Conservation (phyloP, 2,113 vertebrate species). For the Leucopternis melanops region DNA sequence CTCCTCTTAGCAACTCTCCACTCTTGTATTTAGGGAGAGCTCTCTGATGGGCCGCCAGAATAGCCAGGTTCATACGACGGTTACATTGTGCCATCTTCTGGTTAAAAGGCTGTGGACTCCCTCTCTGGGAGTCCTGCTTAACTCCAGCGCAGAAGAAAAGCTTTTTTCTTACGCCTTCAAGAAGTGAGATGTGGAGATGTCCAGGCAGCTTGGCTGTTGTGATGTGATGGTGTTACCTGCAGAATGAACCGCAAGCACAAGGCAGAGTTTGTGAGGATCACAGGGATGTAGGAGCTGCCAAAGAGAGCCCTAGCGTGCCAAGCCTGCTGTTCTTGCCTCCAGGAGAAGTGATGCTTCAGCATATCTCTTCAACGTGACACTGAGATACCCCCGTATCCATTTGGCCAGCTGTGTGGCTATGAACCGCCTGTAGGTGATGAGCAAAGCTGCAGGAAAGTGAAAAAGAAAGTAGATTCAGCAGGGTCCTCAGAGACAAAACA, state of each 20-base stretch:
- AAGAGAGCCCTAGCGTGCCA: neutral
- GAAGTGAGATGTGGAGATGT: neutral
- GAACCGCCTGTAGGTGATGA: neutral
- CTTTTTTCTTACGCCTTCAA: neutral
- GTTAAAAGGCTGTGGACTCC: constrained; percentile 29
- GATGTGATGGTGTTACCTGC: neutral
- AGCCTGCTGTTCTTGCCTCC: neutral
- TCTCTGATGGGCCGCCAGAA: neutral
- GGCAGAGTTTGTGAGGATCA: neutral
- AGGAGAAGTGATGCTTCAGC: neutral
- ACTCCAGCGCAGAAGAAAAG: neutral
- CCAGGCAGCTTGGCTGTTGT: accelerated
- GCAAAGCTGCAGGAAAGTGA: neutral
- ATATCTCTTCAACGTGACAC: neutral
- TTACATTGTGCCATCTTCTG: constrained; percentile 66
- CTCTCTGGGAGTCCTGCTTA: neutral
- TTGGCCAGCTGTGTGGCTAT: neutral
- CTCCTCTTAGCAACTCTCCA: neutral
- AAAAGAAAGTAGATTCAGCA: neutral
- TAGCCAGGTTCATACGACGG: neutral
- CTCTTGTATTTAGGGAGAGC: neutral
- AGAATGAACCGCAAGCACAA: neutral
- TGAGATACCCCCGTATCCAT: neutral
- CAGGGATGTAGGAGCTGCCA: neutral
- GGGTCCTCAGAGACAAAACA: neutral